Evolutionary conservation across 2,888 invertebrate species (phyloP).

Genomic region (Neuroscelio doddi): DNA sequence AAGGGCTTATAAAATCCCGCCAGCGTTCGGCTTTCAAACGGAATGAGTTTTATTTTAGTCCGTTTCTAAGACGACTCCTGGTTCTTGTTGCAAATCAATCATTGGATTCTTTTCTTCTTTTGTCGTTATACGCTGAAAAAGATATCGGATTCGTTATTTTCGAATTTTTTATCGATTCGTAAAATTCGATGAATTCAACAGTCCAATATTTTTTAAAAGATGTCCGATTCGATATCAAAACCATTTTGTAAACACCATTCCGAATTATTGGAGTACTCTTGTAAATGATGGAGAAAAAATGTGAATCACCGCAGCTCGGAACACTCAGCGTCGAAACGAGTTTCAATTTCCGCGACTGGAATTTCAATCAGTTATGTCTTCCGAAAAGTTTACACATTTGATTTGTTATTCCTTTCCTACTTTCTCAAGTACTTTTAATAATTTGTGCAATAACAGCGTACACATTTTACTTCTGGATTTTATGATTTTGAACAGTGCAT

Average conservation of each 20-base stretch:
- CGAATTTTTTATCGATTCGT: slow-evolving; percentile 21
- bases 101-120: slow-evolving; percentile 21
- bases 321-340: too few relatives aligned
- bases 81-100: slow-evolving; percentile 41
- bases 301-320: too few relatives aligned
- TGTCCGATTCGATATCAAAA: slow-evolving; percentile 16
- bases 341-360: too few relatives aligned
- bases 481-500: too few relatives aligned
- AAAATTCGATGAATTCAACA: slow-evolving; percentile 14
- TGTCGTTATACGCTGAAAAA: slow-evolving; percentile 18
- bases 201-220: slow-evolving; percentile 16
- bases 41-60: slow-evolving; percentile 33
- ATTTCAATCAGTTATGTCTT: too few relatives aligned
- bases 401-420: too few relatives aligned
- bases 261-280: slow-evolving; percentile 14
- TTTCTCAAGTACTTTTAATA: too few relatives aligned
- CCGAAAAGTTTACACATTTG: slow-evolving; percentile 1
- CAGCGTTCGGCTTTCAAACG: slow-evolving; percentile 38
- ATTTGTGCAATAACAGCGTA: too few relatives aligned
- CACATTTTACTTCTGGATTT: too few relatives aligned
- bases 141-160: slow-evolving; percentile 18
- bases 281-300: background rate
- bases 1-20: slow-evolving; percentile 36
- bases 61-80: slow-evolving; percentile 25
- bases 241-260: slow-evolving; percentile 17